Evolutionary conservation across 2,888 invertebrate genomes (phyloP).

Genomic region (Incurvaria masculella): DNA sequence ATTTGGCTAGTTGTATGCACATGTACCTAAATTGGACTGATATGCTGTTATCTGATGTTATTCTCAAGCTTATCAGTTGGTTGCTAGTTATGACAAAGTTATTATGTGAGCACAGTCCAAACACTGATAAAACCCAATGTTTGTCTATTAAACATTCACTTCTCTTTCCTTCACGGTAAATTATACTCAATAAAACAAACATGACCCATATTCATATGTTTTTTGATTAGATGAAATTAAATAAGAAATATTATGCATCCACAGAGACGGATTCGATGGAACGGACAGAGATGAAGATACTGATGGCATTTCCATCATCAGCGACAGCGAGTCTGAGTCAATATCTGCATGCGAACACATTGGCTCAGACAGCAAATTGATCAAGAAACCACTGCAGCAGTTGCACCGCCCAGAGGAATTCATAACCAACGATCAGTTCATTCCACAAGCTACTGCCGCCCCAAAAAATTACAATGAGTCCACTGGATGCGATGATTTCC

Average conservation of each 20-base stretch:
- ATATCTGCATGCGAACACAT: conserved; percentile 25
- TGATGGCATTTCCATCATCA: conserved; percentile 51
- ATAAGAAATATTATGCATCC: neutral
- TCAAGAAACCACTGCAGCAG: conserved; percentile 20
- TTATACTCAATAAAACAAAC: conserved; percentile 1
- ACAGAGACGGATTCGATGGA: conserved; percentile 24
- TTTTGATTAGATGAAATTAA: conserved; percentile 2
- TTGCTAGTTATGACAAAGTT: no score
- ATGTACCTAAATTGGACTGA: no score
- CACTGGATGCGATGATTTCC: conserved; percentile 29
- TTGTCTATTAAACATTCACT: no score
- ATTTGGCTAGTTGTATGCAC: no score
- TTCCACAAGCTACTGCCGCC: conserved; percentile 21
- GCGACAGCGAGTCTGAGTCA: conserved; percentile 44
- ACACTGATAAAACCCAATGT: no score
- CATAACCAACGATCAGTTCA: conserved; percentile 21
- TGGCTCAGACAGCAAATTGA: conserved; percentile 18
- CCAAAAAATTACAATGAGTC: conserved; percentile 23
- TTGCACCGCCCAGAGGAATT: conserved; percentile 24
- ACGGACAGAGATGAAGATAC: conserved; percentile 49
- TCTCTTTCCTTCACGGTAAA: no score
- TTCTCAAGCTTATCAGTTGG: no score
- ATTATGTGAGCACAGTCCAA: no score
- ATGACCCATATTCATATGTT: no score
- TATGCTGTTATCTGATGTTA: no score